Evolutionary conservation across 2,888 invertebrate genomes (phyloP), one percentile per base, ranked within the genome.

Genomic region (Oeneis ivallda): DNA sequence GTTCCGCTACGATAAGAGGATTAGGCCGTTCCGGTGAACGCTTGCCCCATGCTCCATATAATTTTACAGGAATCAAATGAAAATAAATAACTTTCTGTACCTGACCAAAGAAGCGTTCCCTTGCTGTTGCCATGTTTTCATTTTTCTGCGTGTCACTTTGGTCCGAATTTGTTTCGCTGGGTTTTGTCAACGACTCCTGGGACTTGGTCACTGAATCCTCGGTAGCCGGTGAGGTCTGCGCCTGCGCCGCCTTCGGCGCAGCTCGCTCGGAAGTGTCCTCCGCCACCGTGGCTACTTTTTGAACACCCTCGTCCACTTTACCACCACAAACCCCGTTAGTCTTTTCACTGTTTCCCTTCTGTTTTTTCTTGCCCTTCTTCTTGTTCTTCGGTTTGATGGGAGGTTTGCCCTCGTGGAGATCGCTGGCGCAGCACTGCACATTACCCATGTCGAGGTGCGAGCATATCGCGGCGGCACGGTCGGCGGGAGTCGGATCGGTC

Each of bases 401-500:
- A 76, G 79, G 77, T 73, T 87, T 89, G 78, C 86, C 87, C 76
- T 85, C 79, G 76, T 76, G 82, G 79, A 87, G 86, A 82, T 87
- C 87, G 84, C 85, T 89, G 80, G 89, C 89, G 90, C 92, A 92
- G 87, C 92, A 92, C 86, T 92, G 92, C 91, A 90, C 91, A 79
- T 92, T 92, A 89, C 92, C 92, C 92, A 92, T 92, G 84, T 82
- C 90, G 84, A 83, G 76, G 83, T 81, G 82, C 83, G 86, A 87
- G 89, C 91, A 91, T 91, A 84, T 89, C 91, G 89, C 86, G 89
- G 79, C 81, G 78, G 82, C 87, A 84, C 81, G 81, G 77, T 83
- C 84, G 83, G 84, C 86, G 84, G 85, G 86, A 86, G 84, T 86
- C 85, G 84, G 84, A 77, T 86, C 87, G 87, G 86, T 90, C 89